Conservation (phyloP, 2,797 vertebrate genomes). For the Rhabdomys pumilio region DNA sequence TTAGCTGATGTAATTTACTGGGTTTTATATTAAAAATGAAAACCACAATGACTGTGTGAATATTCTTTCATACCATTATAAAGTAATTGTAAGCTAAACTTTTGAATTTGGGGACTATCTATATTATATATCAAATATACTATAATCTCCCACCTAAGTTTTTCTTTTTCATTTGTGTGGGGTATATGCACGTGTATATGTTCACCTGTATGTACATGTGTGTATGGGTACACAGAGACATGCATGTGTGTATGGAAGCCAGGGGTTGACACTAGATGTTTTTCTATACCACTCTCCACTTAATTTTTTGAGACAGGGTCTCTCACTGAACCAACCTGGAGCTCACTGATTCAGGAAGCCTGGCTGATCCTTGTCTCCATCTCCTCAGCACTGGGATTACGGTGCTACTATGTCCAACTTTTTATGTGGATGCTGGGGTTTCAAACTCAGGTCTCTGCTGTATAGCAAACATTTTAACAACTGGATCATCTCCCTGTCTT, state of each 20-base stretch:
- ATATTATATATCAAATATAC: conserved; percentile 20
- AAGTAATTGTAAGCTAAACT: background rate
- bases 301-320: background rate
- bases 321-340: background rate
- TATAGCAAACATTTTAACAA: background rate
- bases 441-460: background rate
- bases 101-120: background rate
- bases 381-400: background rate
- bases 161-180: background rate
- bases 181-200: no score
- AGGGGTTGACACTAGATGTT: background rate
- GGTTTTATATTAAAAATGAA: background rate
- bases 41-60: background rate
- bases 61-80: background rate
- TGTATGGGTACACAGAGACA: background rate
- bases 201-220: background rate
- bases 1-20: background rate
- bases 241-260: background rate
- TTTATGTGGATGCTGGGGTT: background rate
- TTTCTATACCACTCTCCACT: background rate
- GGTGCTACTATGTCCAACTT: background rate
- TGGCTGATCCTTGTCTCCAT: background rate
- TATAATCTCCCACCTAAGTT: conserved; percentile 25
- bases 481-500: background rate
- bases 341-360: background rate